Conservation (phyloP, 2,113 vertebrate species). For the Carassius carassius region DNA sequence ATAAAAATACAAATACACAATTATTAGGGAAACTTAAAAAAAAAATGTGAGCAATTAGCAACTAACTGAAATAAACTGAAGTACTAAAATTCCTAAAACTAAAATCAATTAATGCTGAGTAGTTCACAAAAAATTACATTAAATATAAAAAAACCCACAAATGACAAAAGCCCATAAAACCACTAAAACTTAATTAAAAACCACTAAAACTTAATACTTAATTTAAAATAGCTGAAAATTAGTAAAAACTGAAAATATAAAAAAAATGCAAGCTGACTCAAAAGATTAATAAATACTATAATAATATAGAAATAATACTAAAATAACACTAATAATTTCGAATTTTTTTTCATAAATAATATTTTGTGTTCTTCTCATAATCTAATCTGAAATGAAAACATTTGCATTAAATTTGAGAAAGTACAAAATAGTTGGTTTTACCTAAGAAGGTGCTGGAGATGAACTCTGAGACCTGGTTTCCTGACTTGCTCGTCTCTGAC, state of each 20-base stretch:
- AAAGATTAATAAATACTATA: neutral
- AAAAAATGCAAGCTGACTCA: neutral
- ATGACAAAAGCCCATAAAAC: no score
- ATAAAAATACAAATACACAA: neutral
- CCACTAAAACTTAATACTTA: no score
- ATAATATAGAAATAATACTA: neutral
- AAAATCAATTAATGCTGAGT: no score
- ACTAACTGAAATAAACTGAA: neutral
- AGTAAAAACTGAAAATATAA: neutral
- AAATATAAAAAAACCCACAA: no score
- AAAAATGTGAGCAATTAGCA: no score
- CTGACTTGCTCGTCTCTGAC: constrained; percentile 90
- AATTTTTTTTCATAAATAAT: neutral
- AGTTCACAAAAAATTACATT: no score
- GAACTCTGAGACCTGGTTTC: constrained; percentile 94
- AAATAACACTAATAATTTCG: neutral
- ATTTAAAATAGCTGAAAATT: no score
- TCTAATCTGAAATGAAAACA: neutral
- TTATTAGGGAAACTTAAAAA: neutral
- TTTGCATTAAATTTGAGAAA: neutral
- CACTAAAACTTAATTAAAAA: no score
- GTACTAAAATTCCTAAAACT: neutral
- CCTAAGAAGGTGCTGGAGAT: constrained; percentile 89
- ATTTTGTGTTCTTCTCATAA: neutral
- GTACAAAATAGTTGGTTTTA: constrained; percentile 62